Evolutionary conservation across 2,888 invertebrate species (phyloP).

Genomic region (Andricus curvator): DNA sequence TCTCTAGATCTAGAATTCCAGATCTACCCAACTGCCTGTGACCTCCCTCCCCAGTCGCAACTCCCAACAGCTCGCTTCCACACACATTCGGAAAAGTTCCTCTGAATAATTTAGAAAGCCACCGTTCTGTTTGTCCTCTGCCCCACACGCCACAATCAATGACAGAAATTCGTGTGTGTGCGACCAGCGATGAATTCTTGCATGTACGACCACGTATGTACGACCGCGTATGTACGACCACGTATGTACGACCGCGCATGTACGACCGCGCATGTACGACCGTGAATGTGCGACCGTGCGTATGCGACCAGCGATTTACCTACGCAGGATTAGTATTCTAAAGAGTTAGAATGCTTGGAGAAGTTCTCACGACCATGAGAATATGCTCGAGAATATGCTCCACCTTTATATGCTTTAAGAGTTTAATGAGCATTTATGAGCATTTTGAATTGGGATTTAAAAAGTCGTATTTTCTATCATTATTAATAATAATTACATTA

Average conservation of each 20-base stretch:
- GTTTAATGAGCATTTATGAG: too few relatives aligned
- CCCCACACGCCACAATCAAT: constrained; percentile 41
- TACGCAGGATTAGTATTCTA: not conserved
- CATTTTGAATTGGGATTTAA: too few relatives aligned
- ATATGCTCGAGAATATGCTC: too few relatives aligned
- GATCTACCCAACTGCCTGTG: not conserved
- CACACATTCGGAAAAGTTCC: constrained; percentile 40
- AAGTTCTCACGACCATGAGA: too few relatives aligned
- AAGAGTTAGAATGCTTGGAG: too few relatives aligned
- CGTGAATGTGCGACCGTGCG: constrained; percentile 27
- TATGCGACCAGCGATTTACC: constrained; percentile 28
- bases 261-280: too few relatives aligned
- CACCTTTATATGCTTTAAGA: too few relatives aligned
- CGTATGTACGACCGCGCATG: too few relatives aligned
- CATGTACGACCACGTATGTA: too few relatives aligned
- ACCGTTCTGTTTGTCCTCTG: constrained; percentile 42
- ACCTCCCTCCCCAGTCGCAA: constrained; percentile 12
- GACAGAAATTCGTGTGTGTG: constrained; percentile 21
- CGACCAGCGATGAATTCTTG: not conserved
- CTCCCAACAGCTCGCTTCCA: constrained; percentile 16
- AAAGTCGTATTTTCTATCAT: too few relatives aligned
- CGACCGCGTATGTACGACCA: too few relatives aligned
- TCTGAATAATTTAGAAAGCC: constrained; percentile 38
- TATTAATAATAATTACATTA: too few relatives aligned
- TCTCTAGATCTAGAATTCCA: not conserved